Base-by-base conservation (phyloP, 2,113 vertebrate genomes). In the Dasypus novemcinctus region DNA sequence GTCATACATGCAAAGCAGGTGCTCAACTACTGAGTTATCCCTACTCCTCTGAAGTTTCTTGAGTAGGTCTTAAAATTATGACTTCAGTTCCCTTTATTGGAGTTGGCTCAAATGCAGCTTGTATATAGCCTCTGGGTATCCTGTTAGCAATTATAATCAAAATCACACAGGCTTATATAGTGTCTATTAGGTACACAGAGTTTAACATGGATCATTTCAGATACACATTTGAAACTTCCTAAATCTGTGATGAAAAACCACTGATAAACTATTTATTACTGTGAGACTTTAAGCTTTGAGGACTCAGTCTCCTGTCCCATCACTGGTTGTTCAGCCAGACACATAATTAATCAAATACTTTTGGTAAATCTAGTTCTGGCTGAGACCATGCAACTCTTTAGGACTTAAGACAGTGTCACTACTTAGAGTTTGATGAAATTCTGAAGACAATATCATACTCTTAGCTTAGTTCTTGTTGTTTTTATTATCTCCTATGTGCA, bases 91-190 rank as follows among this genome's bases (percentile, higher is more conserved):
- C 7, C 1, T 74, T 29, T 33, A 23, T 23, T 74, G n/a, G 0
- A 91, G 17, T 61, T 59, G 61, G 61, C 46, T 91, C 18, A 80
- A 88, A 29, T 52, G 59, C 4, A 83, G 12, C 12, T 61, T 63
- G 6, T 21, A 36, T 4, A 18, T 31, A n/a, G 3, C 6, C 66
- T 9, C 27, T 79, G 18, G 27, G 10, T 64, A n/a, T 84, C 71
- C 12, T 38, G 18, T 7, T 27, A 80, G 29, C n/a, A 61, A 38
- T 23, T 17, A 18, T 33, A 14, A 29, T 59, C 29, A 68, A 54
- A 95, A 33, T 46, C 46, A 79, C 2, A 0, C 1, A 61, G 1
- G 7, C 1, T 15, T 43, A 0, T 14, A 13, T 2, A 41, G 1
- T 33, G 3, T 21, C 23, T 57, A 7, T 1, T 31, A 4, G 5